Conservation (phyloP, 2,113 vertebrate species). For the Calyptomena viridis region DNA sequence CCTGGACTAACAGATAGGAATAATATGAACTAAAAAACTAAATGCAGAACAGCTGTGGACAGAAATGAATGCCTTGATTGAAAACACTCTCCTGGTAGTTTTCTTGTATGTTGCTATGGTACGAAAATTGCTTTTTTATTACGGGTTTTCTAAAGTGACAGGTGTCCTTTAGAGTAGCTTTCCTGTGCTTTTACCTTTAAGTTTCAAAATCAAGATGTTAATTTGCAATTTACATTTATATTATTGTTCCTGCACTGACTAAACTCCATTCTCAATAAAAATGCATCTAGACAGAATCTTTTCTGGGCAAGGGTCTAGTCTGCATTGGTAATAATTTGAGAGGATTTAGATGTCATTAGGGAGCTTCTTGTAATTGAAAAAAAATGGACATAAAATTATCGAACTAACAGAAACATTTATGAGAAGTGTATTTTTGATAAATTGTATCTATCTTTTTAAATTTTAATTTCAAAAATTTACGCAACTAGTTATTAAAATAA, state of each 20-base stretch:
- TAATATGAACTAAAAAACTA: conserved; percentile 23
- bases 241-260: not conserved
- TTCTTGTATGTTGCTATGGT: not conserved
- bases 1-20: conserved; percentile 33
- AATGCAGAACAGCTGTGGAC: conserved; percentile 42
- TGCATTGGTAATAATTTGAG: not conserved
- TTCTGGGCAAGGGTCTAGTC: not conserved
- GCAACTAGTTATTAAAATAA: not conserved
- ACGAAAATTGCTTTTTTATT: not conserved
- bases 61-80: conserved; percentile 46
- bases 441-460: not conserved
- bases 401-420: not conserved
- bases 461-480: not conserved
- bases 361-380: not conserved
- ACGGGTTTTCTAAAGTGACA: conserved; percentile 11
- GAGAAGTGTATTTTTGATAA: not conserved
- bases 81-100: conserved; percentile 25
- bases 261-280: not conserved
- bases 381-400: not conserved
- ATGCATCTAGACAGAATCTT: not conserved
- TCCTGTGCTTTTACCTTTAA: not conserved
- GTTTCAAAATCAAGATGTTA: not conserved
- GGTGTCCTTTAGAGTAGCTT: conserved; percentile 13
- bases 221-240: not conserved
- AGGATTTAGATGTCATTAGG: not conserved